Evolutionary conservation across 2,797 vertebrate species (phyloP).

Genomic region (Tragopan temminckii): DNA sequence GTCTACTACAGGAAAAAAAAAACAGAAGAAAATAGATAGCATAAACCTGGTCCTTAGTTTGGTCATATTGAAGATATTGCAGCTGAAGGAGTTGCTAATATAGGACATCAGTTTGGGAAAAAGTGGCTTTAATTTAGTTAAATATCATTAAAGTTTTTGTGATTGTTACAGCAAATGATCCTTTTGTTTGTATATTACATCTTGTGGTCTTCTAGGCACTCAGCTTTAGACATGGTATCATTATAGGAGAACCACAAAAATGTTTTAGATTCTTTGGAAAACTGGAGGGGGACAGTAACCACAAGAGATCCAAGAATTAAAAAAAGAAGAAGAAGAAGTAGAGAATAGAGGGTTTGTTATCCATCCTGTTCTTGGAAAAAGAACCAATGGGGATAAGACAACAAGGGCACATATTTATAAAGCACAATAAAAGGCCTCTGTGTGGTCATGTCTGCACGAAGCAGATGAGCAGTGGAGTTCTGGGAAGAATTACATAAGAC

Average conservation of each 20-base stretch:
- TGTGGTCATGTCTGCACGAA: slow-evolving; percentile 51
- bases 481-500: slow-evolving; percentile 65
- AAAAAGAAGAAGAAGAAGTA: background rate
- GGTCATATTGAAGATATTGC: background rate
- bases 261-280: slow-evolving; percentile 40
- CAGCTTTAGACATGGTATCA: slow-evolving; percentile 43
- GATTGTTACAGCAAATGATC: background rate
- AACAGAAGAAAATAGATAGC: background rate
- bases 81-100: background rate
- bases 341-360: slow-evolving; percentile 69
- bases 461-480: slow-evolving; percentile 67
- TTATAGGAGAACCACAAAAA: slow-evolving; percentile 56
- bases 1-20: background rate
- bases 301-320: slow-evolving; percentile 7
- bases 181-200: background rate
- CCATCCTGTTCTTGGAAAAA: slow-evolving; percentile 48
- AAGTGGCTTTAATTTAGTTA: slow-evolving; percentile 3
- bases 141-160: background rate
- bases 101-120: background rate
- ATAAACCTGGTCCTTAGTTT: background rate
- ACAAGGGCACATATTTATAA: slow-evolving; percentile 72
- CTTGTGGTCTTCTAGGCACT: slow-evolving; percentile 10
- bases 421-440: slow-evolving; percentile 76
- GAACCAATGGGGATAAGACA: slow-evolving; percentile 61
- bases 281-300: background rate